These are phyloP conservation scores for Phalacrocorax aristotelis DNA, from an alignment of 2,113 vertebrate genomes.

Conservation along the genomic window DNA sequence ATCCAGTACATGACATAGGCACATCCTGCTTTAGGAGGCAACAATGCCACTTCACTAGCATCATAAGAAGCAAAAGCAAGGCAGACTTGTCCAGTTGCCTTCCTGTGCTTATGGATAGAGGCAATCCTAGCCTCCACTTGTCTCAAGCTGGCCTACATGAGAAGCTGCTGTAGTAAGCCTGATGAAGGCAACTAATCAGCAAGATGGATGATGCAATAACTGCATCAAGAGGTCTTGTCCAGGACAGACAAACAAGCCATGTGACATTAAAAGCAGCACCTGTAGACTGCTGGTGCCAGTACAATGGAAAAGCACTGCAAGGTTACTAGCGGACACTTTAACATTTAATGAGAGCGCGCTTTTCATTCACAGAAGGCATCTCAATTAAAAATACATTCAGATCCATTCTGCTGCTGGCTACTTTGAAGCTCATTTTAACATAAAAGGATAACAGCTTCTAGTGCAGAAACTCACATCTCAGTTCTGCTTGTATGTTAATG, in stretches of 20 bases:
- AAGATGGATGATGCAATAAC: neutral
- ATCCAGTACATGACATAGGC: neutral
- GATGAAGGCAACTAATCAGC: neutral
- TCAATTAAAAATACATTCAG: neutral
- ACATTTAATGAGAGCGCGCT: constrained; percentile 21
- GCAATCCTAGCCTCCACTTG: neutral
- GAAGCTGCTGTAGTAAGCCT: neutral
- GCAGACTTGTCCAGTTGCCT: neutral
- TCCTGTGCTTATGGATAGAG: neutral
- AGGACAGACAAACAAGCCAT: neutral
- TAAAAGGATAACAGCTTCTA: neutral
- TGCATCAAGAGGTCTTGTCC: neutral
- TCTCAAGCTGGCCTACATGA: neutral
- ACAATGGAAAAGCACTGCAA: neutral
- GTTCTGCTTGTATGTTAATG: neutral
- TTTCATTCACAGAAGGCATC: neutral
- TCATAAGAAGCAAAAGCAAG: neutral
- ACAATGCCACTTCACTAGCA: neutral
- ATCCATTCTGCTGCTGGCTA: neutral
- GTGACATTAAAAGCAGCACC: neutral
- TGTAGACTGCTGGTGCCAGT: neutral
- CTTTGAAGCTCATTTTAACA: neutral
- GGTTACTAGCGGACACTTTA: neutral
- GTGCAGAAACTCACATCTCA: neutral
- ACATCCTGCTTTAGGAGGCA: neutral